These are phyloP conservation scores for Aleiodes leptofemur DNA, from an alignment of 2,888 invertebrate species.

Conservation along the genomic window DNA sequence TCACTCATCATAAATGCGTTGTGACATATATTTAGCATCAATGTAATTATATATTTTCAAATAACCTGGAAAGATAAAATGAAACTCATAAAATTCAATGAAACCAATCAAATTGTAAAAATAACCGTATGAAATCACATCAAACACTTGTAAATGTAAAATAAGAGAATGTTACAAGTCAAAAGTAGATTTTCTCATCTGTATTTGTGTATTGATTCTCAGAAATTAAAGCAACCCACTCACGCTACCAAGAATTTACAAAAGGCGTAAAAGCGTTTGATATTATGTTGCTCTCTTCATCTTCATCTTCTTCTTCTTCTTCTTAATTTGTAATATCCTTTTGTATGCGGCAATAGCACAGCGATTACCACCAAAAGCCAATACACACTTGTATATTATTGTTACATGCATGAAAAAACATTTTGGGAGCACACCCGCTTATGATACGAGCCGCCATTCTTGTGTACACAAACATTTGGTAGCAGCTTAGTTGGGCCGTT, in stretches of 20 bases:
- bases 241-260: conserved; percentile 19
- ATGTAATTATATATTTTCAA: conserved; percentile 2
- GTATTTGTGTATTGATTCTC: conserved; percentile 25
- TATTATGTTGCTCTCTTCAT: conserved; percentile 1
- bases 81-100: too few relatives aligned
- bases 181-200: conserved; percentile 24
- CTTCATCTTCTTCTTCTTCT: conserved; percentile 5
- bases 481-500: conserved; percentile 24
- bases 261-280: conserved; percentile 5
- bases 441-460: conserved; percentile 32
- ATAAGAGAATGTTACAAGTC: conserved; percentile 10
- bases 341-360: too few relatives aligned
- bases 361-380: conserved; percentile 12
- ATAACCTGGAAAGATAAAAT: not conserved
- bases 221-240: conserved; percentile 27
- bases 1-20: conserved; percentile 45
- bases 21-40: conserved; percentile 26
- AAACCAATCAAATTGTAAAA: too few relatives aligned
- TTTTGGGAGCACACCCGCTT: conserved; percentile 24
- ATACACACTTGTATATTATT: conserved; percentile 23
- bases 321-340: not conserved
- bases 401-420: conserved; percentile 11
- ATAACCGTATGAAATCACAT: not conserved
- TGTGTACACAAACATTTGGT: conserved; percentile 38
- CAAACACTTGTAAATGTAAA: conserved; percentile 8